Percentiles rank a stretch among this genome's conserved stretches.
These are phyloP conservation scores for Diachrysia chrysitis DNA, from an alignment of 2,888 invertebrate genomes.

Conservation along the genomic window DNA sequence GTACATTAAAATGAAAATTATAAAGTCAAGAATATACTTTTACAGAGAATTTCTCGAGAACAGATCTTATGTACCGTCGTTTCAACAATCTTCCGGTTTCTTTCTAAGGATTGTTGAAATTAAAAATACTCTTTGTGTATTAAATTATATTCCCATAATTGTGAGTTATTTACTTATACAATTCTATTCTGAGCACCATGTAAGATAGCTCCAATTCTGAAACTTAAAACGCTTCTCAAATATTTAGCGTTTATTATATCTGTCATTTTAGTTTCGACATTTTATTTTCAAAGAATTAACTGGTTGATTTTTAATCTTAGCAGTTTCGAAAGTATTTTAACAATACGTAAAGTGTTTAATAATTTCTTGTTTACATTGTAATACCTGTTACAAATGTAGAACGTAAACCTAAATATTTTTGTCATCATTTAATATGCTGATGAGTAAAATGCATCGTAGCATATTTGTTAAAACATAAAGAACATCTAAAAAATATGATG, in stretches of 20 bases:
- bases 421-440: neutral
- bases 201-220: neutral
- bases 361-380: neutral
- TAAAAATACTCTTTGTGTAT: neutral
- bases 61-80: conserved; percentile 11
- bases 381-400: neutral
- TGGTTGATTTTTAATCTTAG: neutral
- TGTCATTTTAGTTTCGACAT: no score
- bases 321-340: neutral
- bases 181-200: neutral
- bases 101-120: conserved; percentile 11
- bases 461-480: neutral
- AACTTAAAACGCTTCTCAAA: no score
- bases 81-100: conserved; percentile 12
- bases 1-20: conserved; percentile 52
- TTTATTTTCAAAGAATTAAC: no score
- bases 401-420: neutral
- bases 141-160: neutral
- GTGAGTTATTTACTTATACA: neutral
- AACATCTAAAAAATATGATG: neutral
- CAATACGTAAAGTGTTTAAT: neutral
- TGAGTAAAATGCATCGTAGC: neutral
- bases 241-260: no score
- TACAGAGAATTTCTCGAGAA: conserved; percentile 13
- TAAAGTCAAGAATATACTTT: conserved; percentile 20